Conservation (phyloP, 2,113 vertebrate genomes). For the Hippocampus barbouri region DNA sequence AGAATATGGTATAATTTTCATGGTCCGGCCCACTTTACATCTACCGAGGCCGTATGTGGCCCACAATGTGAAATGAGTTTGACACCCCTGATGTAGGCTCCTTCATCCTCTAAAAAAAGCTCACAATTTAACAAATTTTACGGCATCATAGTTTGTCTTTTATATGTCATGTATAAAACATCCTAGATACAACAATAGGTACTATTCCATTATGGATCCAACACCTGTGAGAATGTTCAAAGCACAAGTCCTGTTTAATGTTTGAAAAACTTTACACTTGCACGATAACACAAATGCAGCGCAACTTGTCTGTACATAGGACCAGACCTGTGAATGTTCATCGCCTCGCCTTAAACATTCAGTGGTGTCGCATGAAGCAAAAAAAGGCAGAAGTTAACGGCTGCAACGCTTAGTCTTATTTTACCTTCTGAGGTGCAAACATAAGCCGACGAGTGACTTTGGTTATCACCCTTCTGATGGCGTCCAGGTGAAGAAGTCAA, state of each 20-base stretch:
- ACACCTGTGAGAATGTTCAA: neutral
- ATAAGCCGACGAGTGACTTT: neutral
- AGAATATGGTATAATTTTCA: too few species aligned
- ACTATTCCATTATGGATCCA: neutral
- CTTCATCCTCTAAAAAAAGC: conserved; percentile 34
- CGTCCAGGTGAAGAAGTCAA: conserved; percentile 79
- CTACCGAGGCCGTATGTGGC: too few species aligned
- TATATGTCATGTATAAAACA: neutral
- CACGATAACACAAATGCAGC: neutral
- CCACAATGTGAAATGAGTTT: too few species aligned
- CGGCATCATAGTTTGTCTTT: neutral
- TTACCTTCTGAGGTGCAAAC: neutral
- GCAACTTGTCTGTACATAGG: neutral
- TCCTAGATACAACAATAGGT: neutral
- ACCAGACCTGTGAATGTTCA: neutral
- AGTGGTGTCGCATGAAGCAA: too few species aligned
- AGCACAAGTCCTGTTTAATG: neutral
- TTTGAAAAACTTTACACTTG: neutral
- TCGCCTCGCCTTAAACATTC: neutral
- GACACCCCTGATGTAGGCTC: too few species aligned
- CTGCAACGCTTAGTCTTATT: neutral
- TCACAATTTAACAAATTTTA: neutral
- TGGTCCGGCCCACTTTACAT: too few species aligned
- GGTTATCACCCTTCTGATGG: conserved; percentile 40
- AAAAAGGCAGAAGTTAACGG: neutral